phyloP scores from a whole-genome alignment of 2,888 invertebrate species.

The Papilio elwesi region DNA sequence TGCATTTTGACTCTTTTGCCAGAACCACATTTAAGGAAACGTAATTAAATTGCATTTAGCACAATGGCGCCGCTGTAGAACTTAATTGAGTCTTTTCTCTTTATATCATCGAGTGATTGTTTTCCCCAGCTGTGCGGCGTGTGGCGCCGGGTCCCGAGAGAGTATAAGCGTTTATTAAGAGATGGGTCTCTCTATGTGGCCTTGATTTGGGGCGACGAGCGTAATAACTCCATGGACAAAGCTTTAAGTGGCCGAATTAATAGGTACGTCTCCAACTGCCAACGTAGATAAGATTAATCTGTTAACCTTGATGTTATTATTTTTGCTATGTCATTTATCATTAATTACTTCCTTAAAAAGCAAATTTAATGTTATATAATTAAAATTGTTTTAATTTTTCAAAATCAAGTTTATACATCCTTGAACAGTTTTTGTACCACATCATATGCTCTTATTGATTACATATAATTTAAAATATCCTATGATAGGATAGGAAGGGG shows the following conservation, averaged over 20 bases:
- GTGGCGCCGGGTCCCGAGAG: conserved; percentile 93
- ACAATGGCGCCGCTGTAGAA: conserved; percentile 22
- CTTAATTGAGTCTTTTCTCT: conserved; percentile 18
- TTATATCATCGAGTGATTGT: conserved; percentile 22
- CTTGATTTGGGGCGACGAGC: conserved; percentile 88
- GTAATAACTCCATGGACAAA: conserved; percentile 87
- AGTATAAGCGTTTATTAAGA: conserved; percentile 90
- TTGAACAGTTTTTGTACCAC: too few species aligned
- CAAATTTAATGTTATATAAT: too few species aligned
- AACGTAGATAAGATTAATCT: conserved; percentile 24
- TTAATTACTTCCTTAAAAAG: too few species aligned
- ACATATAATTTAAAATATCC: too few species aligned
- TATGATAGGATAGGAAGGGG: too few species aligned
- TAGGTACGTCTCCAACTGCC: conserved; percentile 68
- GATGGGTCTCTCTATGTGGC: conserved; percentile 92
- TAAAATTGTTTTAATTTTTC: too few species aligned
- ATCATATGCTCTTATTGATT: too few species aligned
- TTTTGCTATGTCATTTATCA: neutral
- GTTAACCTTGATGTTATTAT: neutral
- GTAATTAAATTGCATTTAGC: conserved; percentile 31
- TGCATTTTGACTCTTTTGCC: neutral
- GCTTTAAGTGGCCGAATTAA: conserved; percentile 89
- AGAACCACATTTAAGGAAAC: conserved; percentile 2
- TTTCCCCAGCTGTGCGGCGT: conserved; percentile 89
- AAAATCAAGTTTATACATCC: too few species aligned